These are phyloP conservation scores for Siphonodentalium dalli DNA, from an alignment of 2,888 invertebrate species.

Conservation along the genomic window DNA sequence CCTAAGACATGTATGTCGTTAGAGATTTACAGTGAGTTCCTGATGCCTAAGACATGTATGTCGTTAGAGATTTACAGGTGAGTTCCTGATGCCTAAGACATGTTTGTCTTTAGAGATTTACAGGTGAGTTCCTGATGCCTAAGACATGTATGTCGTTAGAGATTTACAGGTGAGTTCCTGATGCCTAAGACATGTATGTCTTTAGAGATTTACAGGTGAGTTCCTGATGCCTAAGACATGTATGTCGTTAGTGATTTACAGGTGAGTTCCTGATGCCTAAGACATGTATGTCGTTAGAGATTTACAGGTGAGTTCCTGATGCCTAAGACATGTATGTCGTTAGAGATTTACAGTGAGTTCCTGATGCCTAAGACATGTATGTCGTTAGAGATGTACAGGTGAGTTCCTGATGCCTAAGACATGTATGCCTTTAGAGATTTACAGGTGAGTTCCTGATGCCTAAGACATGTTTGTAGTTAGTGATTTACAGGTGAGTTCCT, in stretches of 20 bases:
- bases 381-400: slow-evolving; percentile 81
- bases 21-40: slow-evolving; percentile 80
- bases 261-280: slow-evolving; percentile 88
- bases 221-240: slow-evolving; percentile 90
- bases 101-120: slow-evolving; percentile 80
- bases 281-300: slow-evolving; percentile 79
- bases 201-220: slow-evolving; percentile 79
- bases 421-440: slow-evolving; percentile 79
- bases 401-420: slow-evolving; percentile 85
- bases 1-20: slow-evolving; percentile 87
- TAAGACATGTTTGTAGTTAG: slow-evolving; percentile 82
- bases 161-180: slow-evolving; percentile 78
- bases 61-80: slow-evolving; percentile 82
- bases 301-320: slow-evolving; percentile 79
- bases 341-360: slow-evolving; percentile 82
- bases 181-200: slow-evolving; percentile 86
- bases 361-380: slow-evolving; percentile 87
- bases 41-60: slow-evolving; percentile 86
- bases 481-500: slow-evolving; percentile 79
- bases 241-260: slow-evolving; percentile 79
- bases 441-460: slow-evolving; percentile 84
- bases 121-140: slow-evolving; percentile 82
- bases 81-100: slow-evolving; percentile 85
- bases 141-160: slow-evolving; percentile 84
- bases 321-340: slow-evolving; percentile 84